Conservation (phyloP, 1,140 invertebrate genomes). For the Coelopa frigida region DNA sequence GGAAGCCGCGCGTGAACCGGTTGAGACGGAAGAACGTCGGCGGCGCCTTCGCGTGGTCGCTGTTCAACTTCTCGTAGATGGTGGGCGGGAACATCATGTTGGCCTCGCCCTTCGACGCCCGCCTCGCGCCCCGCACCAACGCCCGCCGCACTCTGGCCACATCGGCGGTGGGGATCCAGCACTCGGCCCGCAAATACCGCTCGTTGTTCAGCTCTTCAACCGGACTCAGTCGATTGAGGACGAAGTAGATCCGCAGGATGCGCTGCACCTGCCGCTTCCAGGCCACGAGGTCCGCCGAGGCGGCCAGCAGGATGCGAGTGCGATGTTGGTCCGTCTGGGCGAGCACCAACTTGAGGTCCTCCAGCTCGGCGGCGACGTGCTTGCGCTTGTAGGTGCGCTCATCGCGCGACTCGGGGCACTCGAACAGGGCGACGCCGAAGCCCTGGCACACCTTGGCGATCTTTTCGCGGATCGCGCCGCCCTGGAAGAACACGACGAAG, state of each 20-base stretch:
- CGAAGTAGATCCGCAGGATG: constrained; percentile 83
- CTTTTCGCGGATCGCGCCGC: constrained; percentile 19
- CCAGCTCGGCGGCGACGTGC: constrained; percentile 16
- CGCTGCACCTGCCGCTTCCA: constrained; percentile 88
- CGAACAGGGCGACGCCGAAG: constrained; percentile 26
- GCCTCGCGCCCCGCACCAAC: constrained; percentile 77
- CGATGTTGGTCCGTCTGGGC: constrained; percentile 58
- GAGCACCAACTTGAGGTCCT: constrained; percentile 20
- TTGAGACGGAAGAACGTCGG: constrained; percentile 75
- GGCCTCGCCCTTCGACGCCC: constrained; percentile 36
- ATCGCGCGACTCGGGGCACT: constrained; percentile 19
- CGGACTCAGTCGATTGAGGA: constrained; percentile 79
- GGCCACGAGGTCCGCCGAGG: constrained; percentile 79
- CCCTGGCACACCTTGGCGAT: constrained; percentile 22
- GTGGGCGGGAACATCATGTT: constrained; percentile 67
- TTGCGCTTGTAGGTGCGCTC: constrained; percentile 4
- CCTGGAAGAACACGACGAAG: constrained; percentile 24
- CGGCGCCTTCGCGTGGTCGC: constrained; percentile 63
- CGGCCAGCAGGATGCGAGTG: constrained; percentile 71
- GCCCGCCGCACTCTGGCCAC: constrained; percentile 75
- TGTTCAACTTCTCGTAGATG: constrained; percentile 74
- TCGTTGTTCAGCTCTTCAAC: constrained; percentile 81
- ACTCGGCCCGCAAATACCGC: constrained; percentile 89
- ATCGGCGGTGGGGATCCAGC: constrained; percentile 83
- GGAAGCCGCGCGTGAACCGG: constrained; percentile 76